Conservation (phyloP, 2,888 invertebrate genomes). For the Agrochola lychnidis region DNA sequence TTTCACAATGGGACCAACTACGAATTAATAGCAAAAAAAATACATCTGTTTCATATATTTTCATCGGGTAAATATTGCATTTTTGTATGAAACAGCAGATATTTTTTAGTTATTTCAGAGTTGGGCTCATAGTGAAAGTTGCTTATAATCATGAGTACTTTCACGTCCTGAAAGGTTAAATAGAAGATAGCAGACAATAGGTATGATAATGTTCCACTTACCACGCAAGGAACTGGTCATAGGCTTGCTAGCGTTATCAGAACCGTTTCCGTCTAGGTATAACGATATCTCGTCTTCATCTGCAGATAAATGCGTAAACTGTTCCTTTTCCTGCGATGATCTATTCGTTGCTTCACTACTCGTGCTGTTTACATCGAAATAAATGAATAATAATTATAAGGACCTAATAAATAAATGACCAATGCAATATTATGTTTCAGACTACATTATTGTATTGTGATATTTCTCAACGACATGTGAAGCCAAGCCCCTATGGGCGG, state of each 20-base stretch:
- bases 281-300: constrained; percentile 96
- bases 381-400: not conserved
- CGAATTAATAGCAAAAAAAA: too few relatives aligned
- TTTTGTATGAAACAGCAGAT: too few relatives aligned
- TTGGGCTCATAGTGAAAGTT: too few relatives aligned
- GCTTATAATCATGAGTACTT: too few relatives aligned
- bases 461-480: too few relatives aligned
- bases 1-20: too few relatives aligned
- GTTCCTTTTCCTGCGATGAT: constrained; percentile 88
- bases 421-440: not conserved
- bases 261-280: constrained; percentile 93
- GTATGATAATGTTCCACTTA: constrained; percentile 48
- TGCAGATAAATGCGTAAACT: constrained; percentile 92
- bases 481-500: too few relatives aligned
- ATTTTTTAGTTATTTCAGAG: too few relatives aligned
- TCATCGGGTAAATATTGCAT: too few relatives aligned
- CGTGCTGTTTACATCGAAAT: constrained; percentile 80
- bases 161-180: too few relatives aligned
- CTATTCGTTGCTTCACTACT: constrained; percentile 88
- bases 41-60: too few relatives aligned
- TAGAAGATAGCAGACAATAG: not conserved
- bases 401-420: not conserved
- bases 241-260: constrained; percentile 76
- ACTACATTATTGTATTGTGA: too few relatives aligned
- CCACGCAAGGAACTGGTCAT: constrained; percentile 82